Evolutionary conservation across 1,140 invertebrate genomes (phyloP), one percentile per base, ranked within the genome.

Genomic region (Drosophila carrolli): DNA sequence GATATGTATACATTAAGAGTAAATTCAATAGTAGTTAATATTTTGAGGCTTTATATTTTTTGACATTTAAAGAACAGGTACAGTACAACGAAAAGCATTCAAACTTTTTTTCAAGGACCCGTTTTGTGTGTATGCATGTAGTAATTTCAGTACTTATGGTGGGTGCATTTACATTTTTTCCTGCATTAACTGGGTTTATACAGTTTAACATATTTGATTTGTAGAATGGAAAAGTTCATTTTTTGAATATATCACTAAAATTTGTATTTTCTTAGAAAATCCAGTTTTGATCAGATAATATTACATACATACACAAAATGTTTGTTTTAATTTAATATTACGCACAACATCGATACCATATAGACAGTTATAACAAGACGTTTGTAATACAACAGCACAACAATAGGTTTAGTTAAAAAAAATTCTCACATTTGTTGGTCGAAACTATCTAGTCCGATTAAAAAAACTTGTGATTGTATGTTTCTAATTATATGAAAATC

Each of bases 321-420:
- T 46, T 75, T 55, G 29, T 38, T 47, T 66, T 62, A 43, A 13
- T 47, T 40, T 47, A 58, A 61, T 58, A 38, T 76, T 76, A 76
- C 55, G 37, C 56, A 76, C 56, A 68, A 76, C 74, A 77, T 68
- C 56, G 43, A 76, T 76, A 76, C 75, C 54, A 68, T 76, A 75
- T 75, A 53, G 55, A 75, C 50, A 75, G 58, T 47, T 63, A 63
- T 43, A 63, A 56, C 40, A 61, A 54, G 54, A 65, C 23, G 46
- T 37, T 51, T 51, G 37, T 65, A 43, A 54, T 38, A 59, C 40
- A 58, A 58, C 43, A 73, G 67, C 56, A 41, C 58, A 54, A 47
- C 48, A 43, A 56, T 47, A 67, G 27, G 40, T 23, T 51, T 51
- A 37, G 48, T 16, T 37, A 51, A 8, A 51, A 37, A 11, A 5